Evolutionary conservation across 2,797 vertebrate genomes (phyloP).

Genomic region (Morus bassanus): DNA sequence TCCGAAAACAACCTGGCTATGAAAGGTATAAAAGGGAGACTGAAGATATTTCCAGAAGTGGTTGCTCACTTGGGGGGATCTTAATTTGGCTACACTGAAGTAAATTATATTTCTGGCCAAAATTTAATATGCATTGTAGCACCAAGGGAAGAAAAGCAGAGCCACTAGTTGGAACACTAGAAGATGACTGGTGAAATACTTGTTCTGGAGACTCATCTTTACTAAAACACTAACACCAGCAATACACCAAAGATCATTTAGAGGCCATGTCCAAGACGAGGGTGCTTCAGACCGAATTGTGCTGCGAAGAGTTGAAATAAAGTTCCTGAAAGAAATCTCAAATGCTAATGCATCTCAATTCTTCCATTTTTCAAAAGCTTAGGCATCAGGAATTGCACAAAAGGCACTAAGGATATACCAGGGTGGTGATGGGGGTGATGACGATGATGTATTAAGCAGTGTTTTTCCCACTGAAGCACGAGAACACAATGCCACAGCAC

Average conservation of each 20-base stretch:
- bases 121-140: background rate
- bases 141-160: background rate
- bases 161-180: background rate
- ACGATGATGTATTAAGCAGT: background rate
- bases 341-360: background rate
- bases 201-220: background rate
- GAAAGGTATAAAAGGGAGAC: background rate
- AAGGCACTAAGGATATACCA: background rate
- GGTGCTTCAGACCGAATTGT: background rate
- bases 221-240: background rate
- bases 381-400: background rate
- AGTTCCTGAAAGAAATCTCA: background rate
- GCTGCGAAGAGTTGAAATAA: background rate
- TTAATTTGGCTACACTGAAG: background rate
- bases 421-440: background rate
- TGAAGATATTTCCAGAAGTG: background rate
- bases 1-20: background rate
- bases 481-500: background rate
- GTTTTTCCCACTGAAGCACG: background rate
- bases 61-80: background rate
- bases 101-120: background rate
- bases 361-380: background rate
- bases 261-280: background rate
- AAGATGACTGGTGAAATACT: background rate
- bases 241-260: background rate